Conservation (phyloP, 1,140 invertebrate genomes). For the Sitodiplosis mosellana region DNA sequence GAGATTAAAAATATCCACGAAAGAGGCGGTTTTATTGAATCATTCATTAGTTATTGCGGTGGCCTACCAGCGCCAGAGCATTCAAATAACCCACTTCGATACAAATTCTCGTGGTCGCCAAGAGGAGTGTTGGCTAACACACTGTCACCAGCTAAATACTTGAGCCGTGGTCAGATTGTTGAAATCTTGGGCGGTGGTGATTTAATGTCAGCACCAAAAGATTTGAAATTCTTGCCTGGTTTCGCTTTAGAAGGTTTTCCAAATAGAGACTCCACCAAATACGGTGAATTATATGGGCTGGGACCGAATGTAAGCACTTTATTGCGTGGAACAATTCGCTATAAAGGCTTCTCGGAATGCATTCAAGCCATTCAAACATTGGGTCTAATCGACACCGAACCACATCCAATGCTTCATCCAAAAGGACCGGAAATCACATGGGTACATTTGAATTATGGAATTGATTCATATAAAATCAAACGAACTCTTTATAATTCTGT, state of each 20-base stretch:
- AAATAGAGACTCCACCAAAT: conserved; percentile 87
- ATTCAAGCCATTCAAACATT: conserved; percentile 70
- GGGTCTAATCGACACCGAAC: conserved; percentile 72
- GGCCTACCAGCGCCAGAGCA: conserved; percentile 88
- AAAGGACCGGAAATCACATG: conserved; percentile 93
- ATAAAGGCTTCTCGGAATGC: conserved; percentile 73
- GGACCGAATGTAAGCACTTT: conserved; percentile 66
- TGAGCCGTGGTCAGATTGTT: conserved; percentile 68
- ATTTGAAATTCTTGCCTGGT: conserved; percentile 83
- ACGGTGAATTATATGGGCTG: conserved; percentile 74
- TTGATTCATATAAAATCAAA: not conserved
- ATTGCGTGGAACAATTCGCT: conserved; percentile 79
- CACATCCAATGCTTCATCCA: conserved; percentile 75
- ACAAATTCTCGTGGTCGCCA: conserved; percentile 98
- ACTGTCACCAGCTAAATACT: conserved; percentile 70
- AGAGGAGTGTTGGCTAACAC: conserved; percentile 79
- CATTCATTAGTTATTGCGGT: conserved; percentile 94
- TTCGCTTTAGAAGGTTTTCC: conserved; percentile 91
- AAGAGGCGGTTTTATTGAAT: conserved; percentile 67
- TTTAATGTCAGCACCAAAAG: conserved; percentile 58
- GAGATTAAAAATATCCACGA: conserved; percentile 78
- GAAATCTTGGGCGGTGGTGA: conserved; percentile 80
- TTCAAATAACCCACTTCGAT: conserved; percentile 83
- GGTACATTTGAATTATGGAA: conserved; percentile 34
- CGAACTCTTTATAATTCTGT: not conserved